Base-by-base conservation (phyloP, 2,113 vertebrate species). In the Aspidoscelis tigris region DNA sequence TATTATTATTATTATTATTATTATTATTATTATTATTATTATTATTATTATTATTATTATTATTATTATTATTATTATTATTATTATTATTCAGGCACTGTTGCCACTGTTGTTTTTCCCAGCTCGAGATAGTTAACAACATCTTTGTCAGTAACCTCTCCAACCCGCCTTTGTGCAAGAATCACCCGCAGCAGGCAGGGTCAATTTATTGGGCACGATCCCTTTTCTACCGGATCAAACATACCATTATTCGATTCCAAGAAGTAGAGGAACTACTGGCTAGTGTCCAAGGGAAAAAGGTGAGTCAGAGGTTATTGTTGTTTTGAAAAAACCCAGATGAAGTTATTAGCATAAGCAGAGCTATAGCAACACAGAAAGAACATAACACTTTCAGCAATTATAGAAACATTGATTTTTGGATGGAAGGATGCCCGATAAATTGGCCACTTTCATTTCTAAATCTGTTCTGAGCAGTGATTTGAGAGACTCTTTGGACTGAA, bases 141-240 rank as follows among this genome's bases (percentile, higher is more conserved):
- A 94, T 97, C 33, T 99, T 99, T 86, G 68, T 95, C 75, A 85
- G 93, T 86, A 93, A 97, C 76, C 94, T 95, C 1, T 91, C 96
- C 55, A 93, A 95, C 71, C 99, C 98, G 0, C 97, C 97, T 0
- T 81, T 97, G 44, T 95, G 83, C 88, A 98, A 96, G 90, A 95
- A 95, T 53, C 97, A 98, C 50, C 97, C 98, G 66, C 97, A 97
- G 0, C 91, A 97, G 64, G 97, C 98, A 2, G 98, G 98, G n/a
- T 95, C 97, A 11, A 97, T 99, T 82, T 93, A 92, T 85, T 99
- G 99, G 99, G 95, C 92, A 1, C 95, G 95, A 0, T 97, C 94
- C 5, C 97, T 99, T 58, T 95, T 96, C 86, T n/a, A 84, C 18
- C 91, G 93, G 14, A 97, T 99, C 72, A 97, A 97, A 68, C 94